Base-by-base conservation (phyloP, 2,113 vertebrate species). In the Papio anubis region DNA sequence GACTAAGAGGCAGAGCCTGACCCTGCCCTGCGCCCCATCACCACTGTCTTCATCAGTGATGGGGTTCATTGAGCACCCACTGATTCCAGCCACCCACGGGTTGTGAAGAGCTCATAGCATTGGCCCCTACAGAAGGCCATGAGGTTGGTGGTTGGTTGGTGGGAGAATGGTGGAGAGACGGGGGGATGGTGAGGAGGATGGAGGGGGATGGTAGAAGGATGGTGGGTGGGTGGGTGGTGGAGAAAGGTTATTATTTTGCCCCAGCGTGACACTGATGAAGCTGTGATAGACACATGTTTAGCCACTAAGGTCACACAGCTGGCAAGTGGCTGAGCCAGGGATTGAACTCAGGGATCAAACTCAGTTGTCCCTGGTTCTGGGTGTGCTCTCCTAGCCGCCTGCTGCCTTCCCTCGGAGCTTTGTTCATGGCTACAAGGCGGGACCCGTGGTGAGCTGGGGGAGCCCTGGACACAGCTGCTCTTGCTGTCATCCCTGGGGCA, bases 391-490 rank as follows among this genome's bases (percentile, higher is more conserved):
- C 59, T 83, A 6, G 6, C n/a, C 16, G 38, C 43, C 14, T 35
- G 20, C 61, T 32, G 72, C 27, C 48, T 84, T 78, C 50, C 32
- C 75, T 1, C 0, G 1, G 61, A 35, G 73, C 43, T 21, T 35
- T 50, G 48, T 38, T 38, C 35, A 16, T 0, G 48, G 55, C 6
- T 1, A 43, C 25, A 32, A 88, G 73, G 11, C 0, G 11, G 70
- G 70, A n/a, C 6, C 72, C 2, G 25, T 5, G 21, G n/a, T 79
- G 82, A 21, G 59, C 32, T 40, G 2, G 21, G n/a, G 48, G 27
- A 20, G 0, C 0, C 0, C 40, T 16, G 16, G 30, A 25, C 23
- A 4, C n/a, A 38, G 64, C 11, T 30, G 80, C 27, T 66, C 13
- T 43, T 1, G 1, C 45, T 40, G 38, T 9, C 43, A 6, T 66